These are phyloP conservation scores for Schrankia costaestrigalis DNA, from an alignment of 2,888 invertebrate genomes.

Conservation along the genomic window DNA sequence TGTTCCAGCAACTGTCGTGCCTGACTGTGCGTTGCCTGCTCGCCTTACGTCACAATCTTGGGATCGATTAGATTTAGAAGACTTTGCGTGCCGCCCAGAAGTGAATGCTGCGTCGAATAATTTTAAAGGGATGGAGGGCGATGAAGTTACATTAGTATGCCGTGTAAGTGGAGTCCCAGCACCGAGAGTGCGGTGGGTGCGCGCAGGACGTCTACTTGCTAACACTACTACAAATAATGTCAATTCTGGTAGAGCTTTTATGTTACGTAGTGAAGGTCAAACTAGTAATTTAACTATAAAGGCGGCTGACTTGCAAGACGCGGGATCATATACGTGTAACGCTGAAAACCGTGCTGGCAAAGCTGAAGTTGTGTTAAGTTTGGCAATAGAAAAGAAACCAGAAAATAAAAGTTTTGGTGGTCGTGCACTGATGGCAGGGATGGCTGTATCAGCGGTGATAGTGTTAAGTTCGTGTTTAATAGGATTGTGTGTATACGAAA, in stretches of 20 bases:
- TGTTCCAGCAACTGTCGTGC: constrained; percentile 84
- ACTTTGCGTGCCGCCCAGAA: constrained; percentile 89
- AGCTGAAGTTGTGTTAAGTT: constrained; percentile 86
- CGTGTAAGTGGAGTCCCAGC: constrained; percentile 86
- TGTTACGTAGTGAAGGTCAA: constrained; percentile 83
- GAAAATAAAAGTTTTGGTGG: constrained; percentile 81
- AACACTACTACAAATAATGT: constrained; percentile 74
- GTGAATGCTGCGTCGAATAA: constrained; percentile 82
- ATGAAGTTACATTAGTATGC: constrained; percentile 87
- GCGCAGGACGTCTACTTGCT: constrained; percentile 85
- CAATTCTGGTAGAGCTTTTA: constrained; percentile 81
- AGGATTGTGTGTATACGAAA: constrained; percentile 84
- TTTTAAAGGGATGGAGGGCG: constrained; percentile 85
- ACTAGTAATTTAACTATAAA: constrained; percentile 87
- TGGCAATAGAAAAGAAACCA: constrained; percentile 85
- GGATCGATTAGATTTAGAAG: constrained; percentile 88
- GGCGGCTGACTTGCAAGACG: constrained; percentile 86
- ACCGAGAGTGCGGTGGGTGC: constrained; percentile 86
- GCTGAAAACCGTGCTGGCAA: constrained; percentile 91
- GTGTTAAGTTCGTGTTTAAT: constrained; percentile 84
- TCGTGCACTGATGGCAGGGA: constrained; percentile 83
- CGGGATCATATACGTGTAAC: constrained; percentile 87
- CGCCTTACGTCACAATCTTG: constrained; percentile 84
- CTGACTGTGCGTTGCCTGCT: constrained; percentile 84
- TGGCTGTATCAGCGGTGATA: constrained; percentile 85